A percentile compares a stretch with the other conserved stretches of the same genome.
Evolutionary conservation across 2,797 vertebrate genomes (phyloP).

Genomic region (Sebastes minor): DNA sequence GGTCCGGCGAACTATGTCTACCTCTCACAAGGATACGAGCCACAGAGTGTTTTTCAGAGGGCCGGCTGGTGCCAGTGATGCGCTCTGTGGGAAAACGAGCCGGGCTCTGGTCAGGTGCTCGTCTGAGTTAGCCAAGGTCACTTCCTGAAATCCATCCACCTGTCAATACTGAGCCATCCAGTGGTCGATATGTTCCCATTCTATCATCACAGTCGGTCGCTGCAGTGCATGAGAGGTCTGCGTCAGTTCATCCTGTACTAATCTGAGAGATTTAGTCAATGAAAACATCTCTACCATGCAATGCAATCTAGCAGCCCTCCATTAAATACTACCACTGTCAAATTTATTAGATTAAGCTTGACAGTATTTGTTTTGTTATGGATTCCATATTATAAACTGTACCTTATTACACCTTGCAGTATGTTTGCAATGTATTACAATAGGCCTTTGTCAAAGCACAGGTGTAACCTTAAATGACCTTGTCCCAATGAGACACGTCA

Average conservation of each 20-base stretch:
- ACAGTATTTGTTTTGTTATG: neutral
- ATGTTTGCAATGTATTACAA: neutral
- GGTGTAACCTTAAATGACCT: neutral
- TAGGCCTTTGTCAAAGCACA: neutral
- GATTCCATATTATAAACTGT: neutral
- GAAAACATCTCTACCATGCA: conserved; percentile 3
- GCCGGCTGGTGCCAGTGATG: conserved; percentile 61
- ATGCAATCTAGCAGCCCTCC: neutral
- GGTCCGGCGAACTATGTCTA: conserved; percentile 15
- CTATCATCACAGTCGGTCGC: conserved; percentile 9
- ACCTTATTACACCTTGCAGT: neutral
- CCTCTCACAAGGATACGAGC: conserved; percentile 11
- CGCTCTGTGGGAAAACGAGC: conserved; percentile 67
- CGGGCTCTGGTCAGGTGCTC: conserved; percentile 53
- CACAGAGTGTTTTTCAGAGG: conserved; percentile 28
- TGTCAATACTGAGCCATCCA: conserved; percentile 68
- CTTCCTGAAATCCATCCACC: conserved; percentile 80
- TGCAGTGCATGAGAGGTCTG: conserved; percentile 20
- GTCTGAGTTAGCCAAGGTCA: conserved; percentile 75
- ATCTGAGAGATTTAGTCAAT: neutral
- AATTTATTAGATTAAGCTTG: neutral
- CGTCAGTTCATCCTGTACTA: neutral
- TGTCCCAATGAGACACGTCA: neutral
- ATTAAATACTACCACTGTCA: neutral
- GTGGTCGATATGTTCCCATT: conserved; percentile 74